phyloP scores from a whole-genome alignment of 2,113 vertebrate species.

The Stigmatopora nigra region DNA sequence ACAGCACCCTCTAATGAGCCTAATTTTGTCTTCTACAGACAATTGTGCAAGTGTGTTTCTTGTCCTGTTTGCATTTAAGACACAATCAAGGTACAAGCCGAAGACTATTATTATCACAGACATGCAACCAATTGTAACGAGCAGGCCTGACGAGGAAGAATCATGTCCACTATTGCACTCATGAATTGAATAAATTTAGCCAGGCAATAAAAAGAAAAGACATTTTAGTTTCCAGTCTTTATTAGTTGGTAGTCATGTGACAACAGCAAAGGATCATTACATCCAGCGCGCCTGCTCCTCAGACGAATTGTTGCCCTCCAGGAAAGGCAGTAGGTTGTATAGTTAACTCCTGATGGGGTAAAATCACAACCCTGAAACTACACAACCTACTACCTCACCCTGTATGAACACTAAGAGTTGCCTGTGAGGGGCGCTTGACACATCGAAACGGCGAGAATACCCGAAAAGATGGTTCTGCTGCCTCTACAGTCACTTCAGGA shows the following conservation, averaged over 20 bases:
- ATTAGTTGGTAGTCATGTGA: conserved; percentile 12
- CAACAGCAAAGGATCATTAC: conserved; percentile 7
- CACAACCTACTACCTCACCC: conserved; percentile 99
- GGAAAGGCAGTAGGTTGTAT: conserved; percentile 99
- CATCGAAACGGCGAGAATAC: neutral
- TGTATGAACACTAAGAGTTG: conserved; percentile 73
- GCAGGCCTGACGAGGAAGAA: too few species aligned
- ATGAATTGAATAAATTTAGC: neutral
- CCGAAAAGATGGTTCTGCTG: neutral
- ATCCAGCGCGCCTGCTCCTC: conserved; percentile 16
- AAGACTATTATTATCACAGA: too few species aligned
- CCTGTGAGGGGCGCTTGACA: neutral
- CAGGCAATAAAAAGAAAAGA: neutral
- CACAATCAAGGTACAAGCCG: too few species aligned
- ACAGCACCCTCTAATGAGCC: too few species aligned
- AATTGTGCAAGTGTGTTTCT: too few species aligned
- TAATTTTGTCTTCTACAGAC: too few species aligned
- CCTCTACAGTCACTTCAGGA: conserved; percentile 71
- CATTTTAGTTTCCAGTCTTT: conserved; percentile 29
- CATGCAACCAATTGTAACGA: too few species aligned
- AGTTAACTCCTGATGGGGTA: conserved; percentile 98
- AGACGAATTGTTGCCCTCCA: conserved; percentile 77
- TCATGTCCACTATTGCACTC: neutral
- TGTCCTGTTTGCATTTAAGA: too few species aligned
- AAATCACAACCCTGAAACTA: conserved; percentile 99